Percentiles rank a stretch among this genome's conserved stretches.
Conservation (phyloP, 1,140 invertebrate species). For the Solenopsis invicta region DNA sequence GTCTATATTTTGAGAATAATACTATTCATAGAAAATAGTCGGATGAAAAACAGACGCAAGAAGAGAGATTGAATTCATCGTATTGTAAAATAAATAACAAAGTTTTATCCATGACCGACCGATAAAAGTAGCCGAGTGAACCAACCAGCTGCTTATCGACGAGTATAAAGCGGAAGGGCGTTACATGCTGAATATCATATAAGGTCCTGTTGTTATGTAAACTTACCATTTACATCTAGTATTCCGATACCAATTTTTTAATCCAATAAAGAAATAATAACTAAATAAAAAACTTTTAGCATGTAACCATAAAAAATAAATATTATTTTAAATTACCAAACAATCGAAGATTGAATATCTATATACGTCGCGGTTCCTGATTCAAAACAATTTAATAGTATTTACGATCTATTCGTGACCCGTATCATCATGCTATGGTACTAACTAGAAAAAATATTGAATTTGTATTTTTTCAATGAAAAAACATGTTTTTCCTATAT, state of each 20-base stretch:
- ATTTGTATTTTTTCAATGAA: too few species aligned
- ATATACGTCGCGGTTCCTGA: too few species aligned
- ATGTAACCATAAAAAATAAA: background rate
- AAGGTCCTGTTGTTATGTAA: background rate
- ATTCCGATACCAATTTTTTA: background rate
- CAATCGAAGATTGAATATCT: too few species aligned
- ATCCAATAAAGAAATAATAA: background rate
- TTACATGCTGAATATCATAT: slow-evolving; percentile 4
- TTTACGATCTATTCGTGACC: too few species aligned
- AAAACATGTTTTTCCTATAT: too few species aligned
- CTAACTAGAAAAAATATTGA: too few species aligned
- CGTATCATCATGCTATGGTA: too few species aligned
- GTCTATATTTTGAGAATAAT: background rate
- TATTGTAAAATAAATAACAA: slow-evolving; percentile 74
- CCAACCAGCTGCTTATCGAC: slow-evolving; percentile 50
- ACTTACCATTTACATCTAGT: background rate
- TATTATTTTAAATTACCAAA: too few species aligned
- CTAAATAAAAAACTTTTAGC: background rate
- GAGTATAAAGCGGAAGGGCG: background rate
- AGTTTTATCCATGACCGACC: slow-evolving; percentile 69
- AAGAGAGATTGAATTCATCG: slow-evolving; percentile 78
- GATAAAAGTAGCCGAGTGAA: slow-evolving; percentile 73
- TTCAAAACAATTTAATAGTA: too few species aligned
- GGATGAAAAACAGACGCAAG: slow-evolving; percentile 44
- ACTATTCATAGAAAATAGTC: background rate